Percentiles rank a stretch among this genome's conserved stretches.
These are phyloP conservation scores for Hirundo rustica DNA, from an alignment of 2,797 vertebrate genomes.

Conservation along the genomic window DNA sequence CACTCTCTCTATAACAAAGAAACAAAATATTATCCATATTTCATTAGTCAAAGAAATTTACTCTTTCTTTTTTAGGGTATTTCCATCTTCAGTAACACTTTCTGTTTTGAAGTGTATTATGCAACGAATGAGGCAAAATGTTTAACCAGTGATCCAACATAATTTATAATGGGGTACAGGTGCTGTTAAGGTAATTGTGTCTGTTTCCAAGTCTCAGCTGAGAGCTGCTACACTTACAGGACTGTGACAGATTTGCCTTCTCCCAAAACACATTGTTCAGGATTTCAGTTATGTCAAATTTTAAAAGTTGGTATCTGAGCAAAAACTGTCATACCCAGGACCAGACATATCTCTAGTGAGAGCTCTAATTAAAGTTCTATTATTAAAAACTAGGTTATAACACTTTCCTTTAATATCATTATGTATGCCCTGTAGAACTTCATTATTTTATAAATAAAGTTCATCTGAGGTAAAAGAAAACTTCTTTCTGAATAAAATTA, in stretches of 20 bases:
- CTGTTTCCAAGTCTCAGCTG: background rate
- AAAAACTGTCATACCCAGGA: background rate
- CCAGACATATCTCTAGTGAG: background rate
- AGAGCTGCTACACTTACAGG: background rate
- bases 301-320: background rate
- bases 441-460: constrained; percentile 36
- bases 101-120: background rate
- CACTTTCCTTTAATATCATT: background rate
- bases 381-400: constrained; percentile 40
- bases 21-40: background rate
- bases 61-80: background rate
- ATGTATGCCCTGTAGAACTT: background rate
- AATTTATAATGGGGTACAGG: background rate
- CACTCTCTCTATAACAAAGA: background rate
- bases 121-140: background rate
- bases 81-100: background rate
- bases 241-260: background rate
- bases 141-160: background rate
- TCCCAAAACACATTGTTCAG: background rate
- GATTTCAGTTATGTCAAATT: background rate
- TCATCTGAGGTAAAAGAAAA: background rate
- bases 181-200: background rate
- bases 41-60: background rate
- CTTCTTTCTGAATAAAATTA: background rate
- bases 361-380: constrained; percentile 35